Percentiles rank a stretch among this genome's conserved stretches.
These are phyloP conservation scores for Falco biarmicus DNA, from an alignment of 2,797 vertebrate species.

Conservation along the genomic window DNA sequence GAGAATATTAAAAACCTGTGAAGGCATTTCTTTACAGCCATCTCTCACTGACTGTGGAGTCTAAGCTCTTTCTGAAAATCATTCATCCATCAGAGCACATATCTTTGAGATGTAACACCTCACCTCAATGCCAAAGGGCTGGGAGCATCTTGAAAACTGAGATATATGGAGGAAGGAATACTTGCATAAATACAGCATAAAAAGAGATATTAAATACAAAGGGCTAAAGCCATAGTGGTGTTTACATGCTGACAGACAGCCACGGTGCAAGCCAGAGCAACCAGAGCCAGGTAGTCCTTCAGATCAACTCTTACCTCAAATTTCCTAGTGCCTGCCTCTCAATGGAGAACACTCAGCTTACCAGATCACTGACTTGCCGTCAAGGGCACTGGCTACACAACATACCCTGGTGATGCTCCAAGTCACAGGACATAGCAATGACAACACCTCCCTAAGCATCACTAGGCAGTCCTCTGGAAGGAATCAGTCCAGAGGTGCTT, in stretches of 20 bases:
- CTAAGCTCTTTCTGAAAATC: background rate
- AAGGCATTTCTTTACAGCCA: background rate
- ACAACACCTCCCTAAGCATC: background rate
- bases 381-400: background rate
- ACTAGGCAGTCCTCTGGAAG: rapidly evolving
- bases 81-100: background rate
- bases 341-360: rapidly evolving
- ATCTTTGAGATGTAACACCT: background rate
- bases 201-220: background rate
- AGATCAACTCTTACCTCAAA: background rate
- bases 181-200: background rate
- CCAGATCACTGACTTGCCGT: background rate
- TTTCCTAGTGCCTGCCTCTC: background rate
- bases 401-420: rapidly evolving
- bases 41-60: background rate
- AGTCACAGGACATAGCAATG: background rate
- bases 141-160: background rate
- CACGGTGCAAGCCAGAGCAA: background rate
- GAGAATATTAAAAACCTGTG: background rate
- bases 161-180: background rate
- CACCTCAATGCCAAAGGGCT: background rate
- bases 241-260: background rate
- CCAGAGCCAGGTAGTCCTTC: background rate
- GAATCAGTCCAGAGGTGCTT: background rate
- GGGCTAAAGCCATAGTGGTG: background rate